phyloP scores from a whole-genome alignment of 2,113 vertebrate species.

The Melozone crissalis region DNA sequence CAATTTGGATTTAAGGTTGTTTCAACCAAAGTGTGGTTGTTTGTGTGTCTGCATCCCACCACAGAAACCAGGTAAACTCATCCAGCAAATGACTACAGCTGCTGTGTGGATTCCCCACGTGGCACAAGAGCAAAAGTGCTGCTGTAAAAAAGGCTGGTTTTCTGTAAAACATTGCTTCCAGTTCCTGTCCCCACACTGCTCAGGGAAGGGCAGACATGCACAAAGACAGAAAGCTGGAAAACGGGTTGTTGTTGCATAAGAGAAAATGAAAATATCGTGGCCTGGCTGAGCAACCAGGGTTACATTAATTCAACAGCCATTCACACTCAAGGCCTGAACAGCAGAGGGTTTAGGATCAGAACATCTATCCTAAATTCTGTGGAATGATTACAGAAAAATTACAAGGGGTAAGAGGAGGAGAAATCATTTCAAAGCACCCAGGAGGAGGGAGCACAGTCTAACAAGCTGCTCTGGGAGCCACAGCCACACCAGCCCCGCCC shows the following conservation, averaged over 20 bases:
- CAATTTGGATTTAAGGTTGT: not conserved
- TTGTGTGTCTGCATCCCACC: not conserved
- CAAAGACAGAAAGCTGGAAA: not conserved
- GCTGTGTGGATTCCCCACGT: rapidly evolving
- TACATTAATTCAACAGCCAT: not conserved
- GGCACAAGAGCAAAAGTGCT: not conserved
- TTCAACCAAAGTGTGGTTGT: not conserved
- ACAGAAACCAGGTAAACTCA: not conserved
- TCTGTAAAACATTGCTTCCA: not conserved
- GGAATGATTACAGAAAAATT: not conserved
- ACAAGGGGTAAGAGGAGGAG: not conserved
- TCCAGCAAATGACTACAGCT: not conserved
- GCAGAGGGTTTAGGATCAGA: not conserved
- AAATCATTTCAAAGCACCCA: not conserved
- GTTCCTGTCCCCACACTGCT: not conserved
- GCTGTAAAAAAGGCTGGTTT: not conserved
- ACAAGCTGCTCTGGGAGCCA: not conserved
- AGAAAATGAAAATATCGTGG: rapidly evolving
- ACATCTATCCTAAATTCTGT: not conserved
- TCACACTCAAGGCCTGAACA: not conserved
- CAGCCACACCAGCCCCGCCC: not conserved
- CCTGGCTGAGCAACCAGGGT: not conserved
- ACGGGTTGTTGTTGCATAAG: not conserved
- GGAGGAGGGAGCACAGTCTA: not conserved
- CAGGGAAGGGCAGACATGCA: not conserved